Base-by-base conservation (phyloP, 2,888 invertebrate genomes). In the Polyommatus iphigenia region DNA sequence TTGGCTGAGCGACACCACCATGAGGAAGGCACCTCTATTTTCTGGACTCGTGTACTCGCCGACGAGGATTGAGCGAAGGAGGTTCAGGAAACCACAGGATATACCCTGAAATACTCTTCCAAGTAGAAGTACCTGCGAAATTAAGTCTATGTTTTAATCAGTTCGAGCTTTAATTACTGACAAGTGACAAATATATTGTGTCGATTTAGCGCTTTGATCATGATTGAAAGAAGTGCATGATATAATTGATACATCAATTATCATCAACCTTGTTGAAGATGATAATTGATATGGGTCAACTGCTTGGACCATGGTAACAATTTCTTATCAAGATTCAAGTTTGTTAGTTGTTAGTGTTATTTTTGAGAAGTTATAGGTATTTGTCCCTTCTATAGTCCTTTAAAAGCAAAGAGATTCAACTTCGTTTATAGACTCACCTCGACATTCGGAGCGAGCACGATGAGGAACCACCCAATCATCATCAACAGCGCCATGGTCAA, bases 11-110 rank as follows among this genome's bases (percentile, higher is more conserved):
- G 95, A 94, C 0, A 95, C 92, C 1, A 93, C 92, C 6, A 96
- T 93, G 54, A 95, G 91, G 36, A 96, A 92, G 0, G 95, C 91
- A 0, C 96, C 96, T 57, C 96, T 90, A 80, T 96, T 92, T 81
- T 91, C 92, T 0, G 95, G 96, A 78, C 95, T 94, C n/a, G 94
- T 92, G 79, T 92, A 95, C 82, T 95, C 95, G 46, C 95, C 95
- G 57, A 95, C 90, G 79, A 95, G 94, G 5, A 94, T 91, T 0
- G 95, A 91, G 0, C 90, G 88, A 0, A 94, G 85, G 0, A 95
- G 88, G 7, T 90, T 88, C 59, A 94, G 85, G 80, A 96, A 85
- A 0, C 96, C 96, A 8, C 89, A 88, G n/a, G 93, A 90, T 78
- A 94, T 79, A 36, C 95, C 95, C 80, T 89, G 88, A 2, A 89